Percentiles rank a stretch among this genome's conserved stretches.
phyloP scores from a whole-genome alignment of 1,140 invertebrate species.

The Atta colombica region DNA sequence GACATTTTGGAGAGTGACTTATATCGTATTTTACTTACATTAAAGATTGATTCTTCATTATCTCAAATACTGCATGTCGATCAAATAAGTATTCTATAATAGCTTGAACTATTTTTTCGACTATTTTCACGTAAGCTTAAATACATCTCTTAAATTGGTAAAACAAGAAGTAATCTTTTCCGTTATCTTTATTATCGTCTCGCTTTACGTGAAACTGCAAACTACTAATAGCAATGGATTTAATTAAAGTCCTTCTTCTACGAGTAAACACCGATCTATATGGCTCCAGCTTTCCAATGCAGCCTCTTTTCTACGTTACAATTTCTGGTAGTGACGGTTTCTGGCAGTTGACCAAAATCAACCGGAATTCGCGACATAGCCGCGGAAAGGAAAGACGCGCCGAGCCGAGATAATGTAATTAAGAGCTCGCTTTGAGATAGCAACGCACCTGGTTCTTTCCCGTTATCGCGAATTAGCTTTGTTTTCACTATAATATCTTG shows the following conservation, averaged over 20 bases:
- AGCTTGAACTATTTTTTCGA: constrained; percentile 26
- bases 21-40: not conserved
- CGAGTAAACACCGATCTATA: constrained; percentile 54
- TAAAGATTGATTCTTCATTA: constrained; percentile 23
- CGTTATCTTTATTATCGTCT: constrained; percentile 27
- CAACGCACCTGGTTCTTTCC: constrained; percentile 30
- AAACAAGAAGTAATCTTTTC: constrained; percentile 23
- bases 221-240: constrained; percentile 78
- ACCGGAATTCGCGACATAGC: constrained; percentile 76
- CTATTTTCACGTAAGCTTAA: constrained; percentile 24
- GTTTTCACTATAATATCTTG: not conserved
- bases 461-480: constrained; percentile 32
- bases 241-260: constrained; percentile 80
- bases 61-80: not conserved
- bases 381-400: constrained; percentile 74
- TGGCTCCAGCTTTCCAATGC: constrained; percentile 61
- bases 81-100: not conserved
- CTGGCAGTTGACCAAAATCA: constrained; percentile 78
- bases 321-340: constrained; percentile 79
- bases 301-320: constrained; percentile 69
- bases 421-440: constrained; percentile 79
- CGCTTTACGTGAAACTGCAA: constrained; percentile 57
- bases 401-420: constrained; percentile 83
- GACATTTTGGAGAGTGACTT: not conserved
- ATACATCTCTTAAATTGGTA: not conserved